Percentiles rank a stretch among this genome's conserved stretches.
These are phyloP conservation scores for Cacatua alba DNA, from an alignment of 2,113 vertebrate species.

Conservation along the genomic window DNA sequence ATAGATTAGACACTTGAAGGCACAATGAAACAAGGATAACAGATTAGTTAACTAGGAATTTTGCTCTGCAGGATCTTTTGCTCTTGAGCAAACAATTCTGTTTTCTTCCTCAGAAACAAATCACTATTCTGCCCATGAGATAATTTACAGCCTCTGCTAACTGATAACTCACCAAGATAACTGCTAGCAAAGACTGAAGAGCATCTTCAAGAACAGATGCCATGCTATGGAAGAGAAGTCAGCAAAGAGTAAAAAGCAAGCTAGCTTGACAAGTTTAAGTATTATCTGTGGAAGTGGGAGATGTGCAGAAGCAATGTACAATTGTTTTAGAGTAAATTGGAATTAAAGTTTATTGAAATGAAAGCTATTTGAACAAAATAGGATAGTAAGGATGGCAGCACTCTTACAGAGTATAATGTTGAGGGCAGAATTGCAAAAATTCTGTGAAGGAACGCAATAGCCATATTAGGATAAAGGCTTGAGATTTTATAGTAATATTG, in stretches of 20 bases:
- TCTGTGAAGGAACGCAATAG: background rate
- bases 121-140: background rate
- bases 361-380: background rate
- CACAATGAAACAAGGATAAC: background rate
- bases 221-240: background rate
- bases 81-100: background rate
- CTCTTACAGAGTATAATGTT: background rate
- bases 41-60: background rate
- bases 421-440: background rate
- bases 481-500: background rate
- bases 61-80: background rate
- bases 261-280: background rate
- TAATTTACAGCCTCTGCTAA: background rate
- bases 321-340: background rate
- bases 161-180: background rate
- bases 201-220: background rate
- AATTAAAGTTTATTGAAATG: background rate
- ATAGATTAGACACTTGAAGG: background rate
- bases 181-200: background rate
- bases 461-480: background rate
- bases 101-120: background rate
- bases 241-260: background rate
- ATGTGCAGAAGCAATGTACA: background rate
- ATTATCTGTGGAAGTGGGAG: background rate
- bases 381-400: background rate